Evolutionary conservation across 2,888 invertebrate species (phyloP), one percentile per base, ranked within the genome.

Genomic region (Epicampocera succincta): DNA sequence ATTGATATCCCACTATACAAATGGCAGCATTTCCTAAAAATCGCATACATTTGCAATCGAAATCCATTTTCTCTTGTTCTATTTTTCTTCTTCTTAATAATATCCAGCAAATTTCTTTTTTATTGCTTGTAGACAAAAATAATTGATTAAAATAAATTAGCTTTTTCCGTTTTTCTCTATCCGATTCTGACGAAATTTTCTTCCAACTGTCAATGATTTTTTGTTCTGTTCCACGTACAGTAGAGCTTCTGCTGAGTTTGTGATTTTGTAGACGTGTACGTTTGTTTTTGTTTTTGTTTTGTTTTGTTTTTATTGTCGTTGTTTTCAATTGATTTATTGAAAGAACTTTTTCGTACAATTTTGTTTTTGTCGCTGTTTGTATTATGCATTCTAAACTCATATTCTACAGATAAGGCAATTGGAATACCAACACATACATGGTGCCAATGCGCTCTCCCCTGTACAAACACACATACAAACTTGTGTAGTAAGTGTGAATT

Each of bases 1-100:
- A 82, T 77, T 91, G 91, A 52, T 89, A 87, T 58, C 87, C 86
- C 4, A 91, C 87, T 74, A 90, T 86, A 52, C 86, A 74, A 25
- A 90, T 84, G 69, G 88, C 88, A 44, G 90, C 72, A 52, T 86
- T 86, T 56, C 88, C 85, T 38, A 88, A 66, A 25, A 88, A 66
- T 58, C 77, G 84, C 25, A 87, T 78, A 6, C 84, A 79, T 50
- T 84, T 84, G 25, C 86, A 84, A 40, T 85, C 75, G 12, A 86
- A 86, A 58, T 86, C 86, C 88, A 88, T 87, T 33, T 33, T 61
- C 8, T 42, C 44, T 17, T 42, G 9, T 6, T 40, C 5, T 5
- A 15, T 42, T 15, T 48, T 42, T 46, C 1, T 50, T n/a, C 6
- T 13, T 19, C 58, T 58, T 48, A 8, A 29, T 33, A 33, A 8